Conservation (phyloP, 2,888 invertebrate genomes). For the Calameuta filiformis region DNA sequence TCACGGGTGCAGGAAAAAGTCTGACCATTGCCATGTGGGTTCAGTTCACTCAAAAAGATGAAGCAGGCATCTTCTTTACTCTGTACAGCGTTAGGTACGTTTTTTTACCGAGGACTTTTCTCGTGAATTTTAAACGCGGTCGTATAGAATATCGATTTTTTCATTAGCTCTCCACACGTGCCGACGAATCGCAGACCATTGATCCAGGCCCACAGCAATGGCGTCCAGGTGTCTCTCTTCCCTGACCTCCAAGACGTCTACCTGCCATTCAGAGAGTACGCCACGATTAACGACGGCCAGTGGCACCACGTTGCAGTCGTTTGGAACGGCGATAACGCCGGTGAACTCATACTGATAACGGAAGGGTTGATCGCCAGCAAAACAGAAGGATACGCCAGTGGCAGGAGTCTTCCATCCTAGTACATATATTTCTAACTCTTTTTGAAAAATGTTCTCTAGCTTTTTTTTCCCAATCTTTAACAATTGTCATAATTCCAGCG, state of each 20-base stretch:
- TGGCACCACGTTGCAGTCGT: slow-evolving; percentile 96
- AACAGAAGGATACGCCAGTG: slow-evolving; percentile 88
- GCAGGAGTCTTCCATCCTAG: slow-evolving; percentile 84
- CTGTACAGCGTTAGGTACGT: slow-evolving; percentile 87
- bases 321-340: slow-evolving; percentile 91
- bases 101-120: slow-evolving; percentile 13
- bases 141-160: not conserved
- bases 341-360: slow-evolving; percentile 90
- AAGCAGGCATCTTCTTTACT: slow-evolving; percentile 93
- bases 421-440: slow-evolving; percentile 54
- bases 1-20: slow-evolving; percentile 79
- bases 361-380: slow-evolving; percentile 95
- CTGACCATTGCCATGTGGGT: slow-evolving; percentile 97
- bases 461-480: not conserved
- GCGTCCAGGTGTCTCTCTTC: slow-evolving; percentile 92
- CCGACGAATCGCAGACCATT: slow-evolving; percentile 82
- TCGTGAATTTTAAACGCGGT: too few species aligned
- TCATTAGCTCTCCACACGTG: slow-evolving; percentile 79
- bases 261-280: slow-evolving; percentile 89
- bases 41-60: slow-evolving; percentile 91
- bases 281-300: slow-evolving; percentile 94
- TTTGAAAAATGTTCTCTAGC: not conserved
- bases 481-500: slow-evolving; percentile 68
- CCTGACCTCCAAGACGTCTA: slow-evolving; percentile 90
- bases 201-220: slow-evolving; percentile 91